phyloP scores from a whole-genome alignment of 23 tunicate genomes.

The Trididemnum miniatum region DNA sequence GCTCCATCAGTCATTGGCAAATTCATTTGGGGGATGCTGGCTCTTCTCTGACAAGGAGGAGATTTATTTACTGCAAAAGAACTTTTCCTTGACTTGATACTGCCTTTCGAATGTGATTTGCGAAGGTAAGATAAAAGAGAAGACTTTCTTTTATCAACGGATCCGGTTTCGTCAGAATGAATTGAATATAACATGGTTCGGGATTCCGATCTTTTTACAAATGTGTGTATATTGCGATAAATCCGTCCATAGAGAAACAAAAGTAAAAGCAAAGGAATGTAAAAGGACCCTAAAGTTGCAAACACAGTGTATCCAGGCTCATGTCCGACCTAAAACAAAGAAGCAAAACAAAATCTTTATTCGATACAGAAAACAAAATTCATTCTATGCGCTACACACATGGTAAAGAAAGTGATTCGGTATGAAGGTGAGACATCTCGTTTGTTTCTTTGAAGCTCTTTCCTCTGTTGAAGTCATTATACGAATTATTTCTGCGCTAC shows the following conservation, averaged over 20 bases:
- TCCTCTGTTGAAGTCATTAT: too few relatives aligned
- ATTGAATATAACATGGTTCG: constrained; percentile 30
- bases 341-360: too few relatives aligned
- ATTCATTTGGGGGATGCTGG: background rate
- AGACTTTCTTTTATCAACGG: background rate
- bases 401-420: too few relatives aligned
- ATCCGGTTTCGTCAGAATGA: constrained; percentile 32
- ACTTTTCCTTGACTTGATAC: background rate
- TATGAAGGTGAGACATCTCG: too few relatives aligned
- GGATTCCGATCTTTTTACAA: constrained; percentile 46
- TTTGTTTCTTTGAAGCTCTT: too few relatives aligned
- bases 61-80: background rate
- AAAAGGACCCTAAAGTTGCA: constrained; percentile 56
- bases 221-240: constrained; percentile 31
- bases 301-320: constrained; percentile 48
- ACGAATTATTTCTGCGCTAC: too few relatives aligned
- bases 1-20: background rate
- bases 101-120: background rate
- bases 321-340: constrained; percentile 43
- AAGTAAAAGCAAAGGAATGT: constrained; percentile 45
- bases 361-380: too few relatives aligned
- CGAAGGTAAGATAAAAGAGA: background rate
- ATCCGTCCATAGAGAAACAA: constrained; percentile 44
- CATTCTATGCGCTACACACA: too few relatives aligned
- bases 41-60: background rate